A percentile compares a stretch with the other conserved stretches of the same genome.
Evolutionary conservation across 2,797 vertebrate genomes (phyloP).

Genomic region (Sebastes reedi): DNA sequence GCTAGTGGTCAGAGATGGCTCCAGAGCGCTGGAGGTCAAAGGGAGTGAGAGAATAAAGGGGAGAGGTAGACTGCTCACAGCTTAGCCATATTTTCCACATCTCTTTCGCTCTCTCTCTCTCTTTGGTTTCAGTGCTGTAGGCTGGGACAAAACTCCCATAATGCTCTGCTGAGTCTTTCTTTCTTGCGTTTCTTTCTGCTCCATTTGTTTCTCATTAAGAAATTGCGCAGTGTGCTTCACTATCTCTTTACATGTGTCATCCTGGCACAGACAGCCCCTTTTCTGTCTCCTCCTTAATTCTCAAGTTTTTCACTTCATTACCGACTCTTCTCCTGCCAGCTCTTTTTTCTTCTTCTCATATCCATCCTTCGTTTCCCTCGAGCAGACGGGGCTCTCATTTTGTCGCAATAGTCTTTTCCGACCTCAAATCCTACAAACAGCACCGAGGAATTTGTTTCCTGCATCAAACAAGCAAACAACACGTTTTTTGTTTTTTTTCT

Average conservation of each 20-base stretch:
- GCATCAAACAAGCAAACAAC: constrained; percentile 17
- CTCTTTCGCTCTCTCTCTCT: not conserved
- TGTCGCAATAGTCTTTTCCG: not conserved
- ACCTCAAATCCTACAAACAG: constrained; percentile 14
- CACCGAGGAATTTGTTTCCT: constrained; percentile 36
- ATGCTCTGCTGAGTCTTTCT: not conserved
- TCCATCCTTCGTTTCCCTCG: constrained; percentile 9
- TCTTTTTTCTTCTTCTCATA: not conserved
- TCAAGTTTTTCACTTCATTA: constrained; percentile 2
- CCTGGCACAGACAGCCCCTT: not conserved
- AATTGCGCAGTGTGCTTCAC: not conserved
- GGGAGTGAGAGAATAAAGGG: not conserved
- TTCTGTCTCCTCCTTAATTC: constrained; percentile 6
- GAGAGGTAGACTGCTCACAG: constrained; percentile 17
- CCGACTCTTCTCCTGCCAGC: constrained; percentile 14
- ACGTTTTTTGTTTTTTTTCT: not conserved
- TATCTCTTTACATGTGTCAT: constrained; percentile 26
- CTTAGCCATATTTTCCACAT: constrained; percentile 16
- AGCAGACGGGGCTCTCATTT: not conserved
- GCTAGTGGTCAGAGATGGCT: constrained; percentile 26
- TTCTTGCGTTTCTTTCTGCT: not conserved
- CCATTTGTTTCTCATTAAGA: constrained; percentile 32
- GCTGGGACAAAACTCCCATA: constrained; percentile 3
- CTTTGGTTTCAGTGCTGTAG: not conserved
- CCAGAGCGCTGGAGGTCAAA: constrained; percentile 9